Conservation (phyloP, 2,888 invertebrate species). For the Lasioglossum zephyrum region DNA sequence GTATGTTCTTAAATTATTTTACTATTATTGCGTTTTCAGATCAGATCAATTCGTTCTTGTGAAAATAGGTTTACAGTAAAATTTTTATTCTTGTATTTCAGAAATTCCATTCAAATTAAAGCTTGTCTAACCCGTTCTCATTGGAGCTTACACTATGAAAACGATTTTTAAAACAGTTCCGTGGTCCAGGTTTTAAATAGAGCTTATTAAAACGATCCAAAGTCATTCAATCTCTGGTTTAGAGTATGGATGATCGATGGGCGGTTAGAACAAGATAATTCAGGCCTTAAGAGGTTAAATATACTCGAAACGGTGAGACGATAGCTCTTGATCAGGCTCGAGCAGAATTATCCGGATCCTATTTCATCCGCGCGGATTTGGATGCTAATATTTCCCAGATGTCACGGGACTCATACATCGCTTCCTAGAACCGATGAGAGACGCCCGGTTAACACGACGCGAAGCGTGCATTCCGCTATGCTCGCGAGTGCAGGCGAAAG, state of each 20-base stretch:
- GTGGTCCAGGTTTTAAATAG: no score
- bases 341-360: constrained; percentile 45
- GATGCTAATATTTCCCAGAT: constrained; percentile 57
- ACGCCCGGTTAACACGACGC: constrained; percentile 17
- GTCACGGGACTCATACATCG: constrained; percentile 46
- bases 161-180: no score
- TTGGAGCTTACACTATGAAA: no score
- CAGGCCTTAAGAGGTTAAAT: constrained; percentile 24
- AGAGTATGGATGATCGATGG: background rate
- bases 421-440: constrained; percentile 48
- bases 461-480: constrained; percentile 32
- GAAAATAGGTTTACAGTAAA: no score
- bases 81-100: no score
- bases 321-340: constrained; percentile 47
- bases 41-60: no score
- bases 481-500: constrained; percentile 44
- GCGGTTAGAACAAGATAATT: background rate
- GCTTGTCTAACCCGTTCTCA: no score
- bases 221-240: background rate
- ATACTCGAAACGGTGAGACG: constrained; percentile 27
- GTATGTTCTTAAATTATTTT: no score
- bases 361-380: constrained; percentile 46
- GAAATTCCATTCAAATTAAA: no score
- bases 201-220: no score
- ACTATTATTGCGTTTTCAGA: no score